Conservation (phyloP, 1,140 invertebrate genomes). For the Heliothis virescens region DNA sequence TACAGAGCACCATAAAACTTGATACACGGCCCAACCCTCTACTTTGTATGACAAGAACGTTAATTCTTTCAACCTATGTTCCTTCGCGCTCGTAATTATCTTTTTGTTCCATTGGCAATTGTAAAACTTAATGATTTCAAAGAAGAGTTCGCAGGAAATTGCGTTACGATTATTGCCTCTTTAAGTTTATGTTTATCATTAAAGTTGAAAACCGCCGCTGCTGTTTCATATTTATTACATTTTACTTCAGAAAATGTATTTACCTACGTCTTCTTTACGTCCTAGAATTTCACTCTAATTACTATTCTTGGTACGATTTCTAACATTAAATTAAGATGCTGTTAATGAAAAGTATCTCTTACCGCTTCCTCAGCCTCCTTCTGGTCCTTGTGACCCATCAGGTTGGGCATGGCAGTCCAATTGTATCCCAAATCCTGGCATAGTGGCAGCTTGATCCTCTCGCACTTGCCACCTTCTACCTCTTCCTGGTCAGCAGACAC, state of each 20-base stretch:
- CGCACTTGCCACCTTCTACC: conserved; percentile 88
- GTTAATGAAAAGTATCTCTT: conserved; percentile 68
- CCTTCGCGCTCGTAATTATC: conserved; percentile 13
- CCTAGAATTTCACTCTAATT: conserved; percentile 4
- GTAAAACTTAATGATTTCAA: conserved; percentile 29
- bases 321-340: background rate
- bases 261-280: background rate
- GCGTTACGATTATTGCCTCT: conserved; percentile 30
- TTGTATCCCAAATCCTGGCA: conserved; percentile 95
- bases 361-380: conserved; percentile 91
- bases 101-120: conserved; percentile 20
- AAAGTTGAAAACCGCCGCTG: conserved; percentile 24
- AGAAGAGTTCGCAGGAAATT: conserved; percentile 20
- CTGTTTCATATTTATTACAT: conserved; percentile 2
- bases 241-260: background rate
- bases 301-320: background rate
- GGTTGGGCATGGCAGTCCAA: conserved; percentile 95
- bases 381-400: conserved; percentile 92
- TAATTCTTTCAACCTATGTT: conserved; percentile 13
- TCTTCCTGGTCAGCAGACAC: conserved; percentile 75
- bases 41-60: background rate
- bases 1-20: background rate
- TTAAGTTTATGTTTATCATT: conserved; percentile 33
- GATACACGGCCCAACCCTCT: conserved; percentile 6
- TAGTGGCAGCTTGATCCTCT: conserved; percentile 92